Conservation (phyloP, 1,140 invertebrate genomes). For the Zaprionus lachaisei region DNA sequence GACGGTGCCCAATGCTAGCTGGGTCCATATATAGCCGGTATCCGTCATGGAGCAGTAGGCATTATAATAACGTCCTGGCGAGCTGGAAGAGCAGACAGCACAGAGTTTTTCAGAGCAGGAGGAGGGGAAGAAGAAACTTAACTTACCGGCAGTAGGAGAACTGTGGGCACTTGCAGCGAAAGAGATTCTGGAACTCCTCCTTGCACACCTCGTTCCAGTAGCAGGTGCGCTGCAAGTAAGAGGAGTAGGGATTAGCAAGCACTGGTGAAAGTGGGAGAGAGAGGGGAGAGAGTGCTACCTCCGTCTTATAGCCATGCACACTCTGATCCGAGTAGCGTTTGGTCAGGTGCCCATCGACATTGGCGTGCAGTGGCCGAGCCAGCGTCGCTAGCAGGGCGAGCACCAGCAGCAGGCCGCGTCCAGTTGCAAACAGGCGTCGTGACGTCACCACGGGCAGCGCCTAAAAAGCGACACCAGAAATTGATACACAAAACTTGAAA, state of each 20-base stretch:
- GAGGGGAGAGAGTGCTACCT: conserved; percentile 85
- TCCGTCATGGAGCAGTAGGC: conserved; percentile 95
- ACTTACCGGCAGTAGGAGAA: conserved; percentile 92
- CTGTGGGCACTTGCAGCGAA: conserved; percentile 93
- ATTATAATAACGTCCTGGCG: conserved; percentile 95
- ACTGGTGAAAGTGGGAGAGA: not conserved
- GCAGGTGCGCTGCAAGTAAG: conserved; percentile 89
- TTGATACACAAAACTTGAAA: conserved; percentile 5
- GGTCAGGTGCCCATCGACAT: conserved; percentile 78
- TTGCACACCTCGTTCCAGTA: conserved; percentile 98
- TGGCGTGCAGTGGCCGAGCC: conserved; percentile 84
- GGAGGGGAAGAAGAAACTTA: not conserved
- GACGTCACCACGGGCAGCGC: conserved; percentile 37
- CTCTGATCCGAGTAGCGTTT: conserved; percentile 92
- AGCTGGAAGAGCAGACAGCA: conserved; percentile 55
- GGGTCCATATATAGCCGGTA: conserved; percentile 94
- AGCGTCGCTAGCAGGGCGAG: conserved; percentile 48
- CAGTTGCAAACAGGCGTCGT: conserved; percentile 15
- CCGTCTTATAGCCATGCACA: conserved; percentile 91
- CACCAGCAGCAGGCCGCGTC: conserved; percentile 18
- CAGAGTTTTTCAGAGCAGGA: not conserved
- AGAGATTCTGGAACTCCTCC: conserved; percentile 94
- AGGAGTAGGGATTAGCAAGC: not conserved
- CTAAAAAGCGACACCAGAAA: conserved; percentile 31
- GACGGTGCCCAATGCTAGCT: conserved; percentile 86